phyloP scores from a whole-genome alignment of 1,140 invertebrate species.

The Brachionus calyciflorus region DNA sequence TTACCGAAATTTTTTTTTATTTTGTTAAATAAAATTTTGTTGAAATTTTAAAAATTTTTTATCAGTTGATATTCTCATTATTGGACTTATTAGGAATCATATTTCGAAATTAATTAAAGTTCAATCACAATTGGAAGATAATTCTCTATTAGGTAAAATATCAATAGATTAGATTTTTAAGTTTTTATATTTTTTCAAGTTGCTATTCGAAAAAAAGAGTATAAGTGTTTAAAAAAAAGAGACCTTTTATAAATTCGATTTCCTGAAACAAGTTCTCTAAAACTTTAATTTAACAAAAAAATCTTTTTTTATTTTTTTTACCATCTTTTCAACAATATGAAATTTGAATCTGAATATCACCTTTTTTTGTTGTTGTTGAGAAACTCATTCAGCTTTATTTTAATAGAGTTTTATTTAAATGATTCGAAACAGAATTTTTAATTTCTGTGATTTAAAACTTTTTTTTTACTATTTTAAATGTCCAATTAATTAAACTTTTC shows the following conservation, averaged over 20 bases:
- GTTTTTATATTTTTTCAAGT: too few species aligned
- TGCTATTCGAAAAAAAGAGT: too few species aligned
- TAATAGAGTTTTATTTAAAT: slow-evolving; percentile 19
- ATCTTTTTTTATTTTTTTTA: background rate
- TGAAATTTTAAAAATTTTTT: slow-evolving; percentile 8
- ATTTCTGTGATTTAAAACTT: background rate
- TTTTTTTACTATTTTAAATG: slow-evolving; percentile 3
- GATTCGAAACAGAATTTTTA: slow-evolving; percentile 37
- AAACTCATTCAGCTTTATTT: background rate
- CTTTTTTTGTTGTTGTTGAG: too few species aligned
- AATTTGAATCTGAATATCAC: slow-evolving; percentile 9
- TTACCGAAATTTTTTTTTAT: background rate
- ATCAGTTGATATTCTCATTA: too few species aligned
- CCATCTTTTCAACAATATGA: background rate
- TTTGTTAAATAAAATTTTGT: slow-evolving; percentile 35
- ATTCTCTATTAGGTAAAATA: background rate
- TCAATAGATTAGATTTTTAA: slow-evolving; percentile 10
- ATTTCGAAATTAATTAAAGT: background rate
- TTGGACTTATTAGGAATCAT: too few species aligned
- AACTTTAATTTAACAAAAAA: too few species aligned
- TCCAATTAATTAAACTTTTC: background rate
- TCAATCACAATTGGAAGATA: background rate
- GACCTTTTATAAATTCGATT: background rate
- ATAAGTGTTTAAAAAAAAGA: background rate
- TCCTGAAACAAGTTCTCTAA: slow-evolving; percentile 38